These are phyloP conservation scores for Ganaspis sp. DNA, from an alignment of 1,140 invertebrate genomes.

Conservation along the genomic window DNA sequence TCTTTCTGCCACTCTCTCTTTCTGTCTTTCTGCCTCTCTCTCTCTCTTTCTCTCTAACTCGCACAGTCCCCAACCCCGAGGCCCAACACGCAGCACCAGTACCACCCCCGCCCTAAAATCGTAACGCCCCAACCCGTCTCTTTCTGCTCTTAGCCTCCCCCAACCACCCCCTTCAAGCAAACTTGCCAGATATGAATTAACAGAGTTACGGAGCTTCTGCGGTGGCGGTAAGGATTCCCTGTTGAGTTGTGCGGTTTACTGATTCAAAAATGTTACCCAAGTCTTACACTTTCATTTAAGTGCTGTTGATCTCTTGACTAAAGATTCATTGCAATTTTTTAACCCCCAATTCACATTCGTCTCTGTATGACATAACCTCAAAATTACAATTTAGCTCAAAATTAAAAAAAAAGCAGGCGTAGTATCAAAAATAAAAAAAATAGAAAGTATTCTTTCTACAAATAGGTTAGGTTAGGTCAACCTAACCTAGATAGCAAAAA, in stretches of 20 bases:
- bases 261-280: constrained; percentile 67
- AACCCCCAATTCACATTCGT: too few relatives aligned
- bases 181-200: constrained; percentile 76
- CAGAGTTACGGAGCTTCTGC: constrained; percentile 74
- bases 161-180: constrained; percentile 46
- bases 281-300: constrained; percentile 24
- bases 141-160: constrained; percentile 45
- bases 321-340: too few relatives aligned
- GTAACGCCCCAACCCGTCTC: constrained; percentile 57
- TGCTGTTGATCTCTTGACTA: too few relatives aligned
- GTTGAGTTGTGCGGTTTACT: constrained; percentile 71
- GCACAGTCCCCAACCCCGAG: constrained; percentile 44
- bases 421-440: too few relatives aligned
- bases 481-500: too few relatives aligned
- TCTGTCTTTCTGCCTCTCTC: constrained; percentile 31
- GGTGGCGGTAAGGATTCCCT: constrained; percentile 48
- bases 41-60: constrained; percentile 42
- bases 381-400: too few relatives aligned
- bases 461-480: too few relatives aligned
- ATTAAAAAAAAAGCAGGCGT: too few relatives aligned
- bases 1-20: constrained; percentile 44
- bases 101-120: constrained; percentile 48
- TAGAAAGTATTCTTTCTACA: too few relatives aligned
- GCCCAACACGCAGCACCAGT: constrained; percentile 49
- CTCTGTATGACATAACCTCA: too few relatives aligned